Percentiles rank a stretch among this genome's conserved stretches.
phyloP scores from a whole-genome alignment of 2,888 invertebrate species.

The Eurois occulta region DNA sequence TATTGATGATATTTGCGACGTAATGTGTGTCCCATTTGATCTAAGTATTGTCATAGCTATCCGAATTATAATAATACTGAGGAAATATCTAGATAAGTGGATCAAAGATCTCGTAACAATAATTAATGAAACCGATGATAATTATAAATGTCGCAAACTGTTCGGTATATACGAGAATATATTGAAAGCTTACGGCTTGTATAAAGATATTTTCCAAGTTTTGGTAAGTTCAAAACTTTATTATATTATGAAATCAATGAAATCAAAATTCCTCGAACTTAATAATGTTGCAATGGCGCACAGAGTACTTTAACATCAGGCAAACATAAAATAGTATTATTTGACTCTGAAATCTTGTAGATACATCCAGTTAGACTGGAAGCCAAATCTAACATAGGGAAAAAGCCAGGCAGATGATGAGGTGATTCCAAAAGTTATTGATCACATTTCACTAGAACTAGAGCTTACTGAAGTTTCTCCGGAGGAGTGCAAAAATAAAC shows the following conservation, averaged over 20 bases:
- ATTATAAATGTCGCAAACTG: not conserved
- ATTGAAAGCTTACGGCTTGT: conserved; percentile 16
- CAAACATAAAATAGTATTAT: not conserved
- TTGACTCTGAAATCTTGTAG: too few species aligned
- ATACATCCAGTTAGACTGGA: not conserved
- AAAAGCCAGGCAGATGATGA: not conserved
- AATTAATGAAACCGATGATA: not conserved
- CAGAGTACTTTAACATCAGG: not conserved
- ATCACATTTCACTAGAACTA: not conserved
- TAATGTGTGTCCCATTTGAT: conserved; percentile 14
- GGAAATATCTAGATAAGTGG: conserved; percentile 24
- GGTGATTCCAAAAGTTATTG: too few species aligned
- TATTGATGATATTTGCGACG: not conserved
- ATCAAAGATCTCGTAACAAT: not conserved
- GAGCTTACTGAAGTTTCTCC: not conserved
- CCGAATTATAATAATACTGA: conserved; percentile 18
- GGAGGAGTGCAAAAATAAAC: not conserved
- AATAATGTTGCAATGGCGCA: not conserved
- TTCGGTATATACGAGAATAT: conserved; percentile 24
- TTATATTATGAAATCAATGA: not conserved
- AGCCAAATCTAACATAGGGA: not conserved
- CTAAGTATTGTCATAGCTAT: conserved; percentile 8
- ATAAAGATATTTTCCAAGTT: conserved; percentile 6
- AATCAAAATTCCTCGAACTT: not conserved
- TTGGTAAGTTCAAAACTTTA: conserved; percentile 26